Conservation (phyloP, 2,113 vertebrate species). For the Octodon degus region DNA sequence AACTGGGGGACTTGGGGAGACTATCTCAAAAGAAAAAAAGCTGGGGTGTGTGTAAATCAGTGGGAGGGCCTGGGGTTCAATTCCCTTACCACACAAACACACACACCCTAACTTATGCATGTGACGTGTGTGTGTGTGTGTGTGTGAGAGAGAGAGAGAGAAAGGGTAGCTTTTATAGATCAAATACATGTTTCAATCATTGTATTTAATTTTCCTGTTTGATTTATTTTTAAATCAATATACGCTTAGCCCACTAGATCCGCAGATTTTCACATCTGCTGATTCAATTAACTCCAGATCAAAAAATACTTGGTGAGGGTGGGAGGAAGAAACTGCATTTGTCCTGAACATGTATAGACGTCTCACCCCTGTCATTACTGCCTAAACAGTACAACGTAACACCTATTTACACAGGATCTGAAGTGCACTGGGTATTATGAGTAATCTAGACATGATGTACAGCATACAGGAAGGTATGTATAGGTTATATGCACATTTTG, state of each 20-base stretch:
- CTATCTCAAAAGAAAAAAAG: neutral
- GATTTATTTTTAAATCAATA: neutral
- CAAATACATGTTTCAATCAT: neutral
- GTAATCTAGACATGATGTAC: neutral
- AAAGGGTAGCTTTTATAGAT: neutral
- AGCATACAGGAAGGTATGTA: neutral
- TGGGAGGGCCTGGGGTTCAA: neutral
- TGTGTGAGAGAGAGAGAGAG: fast-evolving
- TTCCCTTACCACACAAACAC: neutral
- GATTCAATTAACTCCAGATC: neutral
- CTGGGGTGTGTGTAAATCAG: neutral
- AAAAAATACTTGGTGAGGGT: neutral
- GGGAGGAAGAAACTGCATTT: neutral
- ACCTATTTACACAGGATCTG: neutral
- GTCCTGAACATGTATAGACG: neutral
- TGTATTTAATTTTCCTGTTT: neutral
- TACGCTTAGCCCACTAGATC: neutral
- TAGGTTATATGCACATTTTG: neutral
- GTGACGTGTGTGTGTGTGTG: neutral
- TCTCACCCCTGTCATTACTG: neutral
- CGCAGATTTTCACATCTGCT: neutral
- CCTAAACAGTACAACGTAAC: neutral
- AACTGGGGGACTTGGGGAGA: neutral
- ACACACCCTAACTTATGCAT: neutral
- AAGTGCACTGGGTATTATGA: neutral